A percentile compares a stretch with the other conserved stretches of the same genome.
phyloP scores from a whole-genome alignment of 2,113 vertebrate species.

The Taxidea taxus region DNA sequence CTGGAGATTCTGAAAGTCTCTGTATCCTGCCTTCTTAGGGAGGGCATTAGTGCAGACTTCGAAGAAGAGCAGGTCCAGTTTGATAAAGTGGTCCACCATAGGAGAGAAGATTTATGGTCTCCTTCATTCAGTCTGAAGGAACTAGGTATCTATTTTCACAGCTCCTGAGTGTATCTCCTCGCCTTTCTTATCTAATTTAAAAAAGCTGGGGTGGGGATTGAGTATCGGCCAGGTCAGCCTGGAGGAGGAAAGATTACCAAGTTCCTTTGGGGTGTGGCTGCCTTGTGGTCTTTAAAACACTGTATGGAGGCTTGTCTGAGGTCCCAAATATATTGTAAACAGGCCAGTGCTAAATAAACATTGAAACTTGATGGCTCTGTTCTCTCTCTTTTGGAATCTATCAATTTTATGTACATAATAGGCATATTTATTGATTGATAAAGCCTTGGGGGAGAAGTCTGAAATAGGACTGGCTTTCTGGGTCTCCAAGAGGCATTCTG shows the following conservation, averaged over 20 bases:
- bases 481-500: slow-evolving; percentile 40
- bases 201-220: not conserved
- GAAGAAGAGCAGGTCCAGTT: not conserved
- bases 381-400: not conserved
- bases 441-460: not conserved
- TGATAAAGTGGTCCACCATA: not conserved
- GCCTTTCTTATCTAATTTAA: not conserved
- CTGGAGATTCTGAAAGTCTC: not conserved
- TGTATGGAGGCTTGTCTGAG: not conserved
- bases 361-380: not conserved
- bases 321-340: not conserved
- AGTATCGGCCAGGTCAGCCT: not conserved
- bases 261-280: not conserved
- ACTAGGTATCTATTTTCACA: not conserved
- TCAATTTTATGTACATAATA: slow-evolving; percentile 30
- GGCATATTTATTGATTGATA: slow-evolving; percentile 42
- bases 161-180: not conserved
- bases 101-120: not conserved
- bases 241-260: not conserved
- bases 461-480: not conserved
- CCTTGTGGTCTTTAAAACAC: not conserved
- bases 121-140: not conserved
- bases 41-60: not conserved
- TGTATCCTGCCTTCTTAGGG: not conserved
- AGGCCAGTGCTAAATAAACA: slow-evolving; percentile 23